Percentiles rank a stretch among this genome's conserved stretches.
Evolutionary conservation across 2,797 vertebrate species (phyloP).

Genomic region (Cephalopachus bancanus): DNA sequence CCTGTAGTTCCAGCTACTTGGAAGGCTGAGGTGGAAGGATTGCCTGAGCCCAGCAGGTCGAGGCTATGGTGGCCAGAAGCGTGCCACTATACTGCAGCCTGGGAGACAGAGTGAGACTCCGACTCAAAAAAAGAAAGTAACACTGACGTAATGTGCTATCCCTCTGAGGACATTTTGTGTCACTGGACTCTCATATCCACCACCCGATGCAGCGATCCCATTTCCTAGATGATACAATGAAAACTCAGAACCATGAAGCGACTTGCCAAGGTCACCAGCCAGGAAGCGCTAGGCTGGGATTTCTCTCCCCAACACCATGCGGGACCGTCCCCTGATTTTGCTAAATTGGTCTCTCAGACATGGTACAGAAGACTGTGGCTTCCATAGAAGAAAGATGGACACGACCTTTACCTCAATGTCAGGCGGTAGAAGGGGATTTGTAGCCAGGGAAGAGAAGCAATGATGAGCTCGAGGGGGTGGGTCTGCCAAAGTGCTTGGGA

Average conservation of each 20-base stretch:
- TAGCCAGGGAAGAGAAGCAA: not conserved
- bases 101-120: too few relatives aligned
- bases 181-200: not conserved
- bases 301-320: not conserved
- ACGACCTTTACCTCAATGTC: not conserved
- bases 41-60: too few relatives aligned
- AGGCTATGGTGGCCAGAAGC: too few relatives aligned
- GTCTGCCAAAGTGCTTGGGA: not conserved
- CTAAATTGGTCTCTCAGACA: not conserved
- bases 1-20: too few relatives aligned
- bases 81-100: too few relatives aligned
- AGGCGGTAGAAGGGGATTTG: not conserved
- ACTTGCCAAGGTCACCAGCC: not conserved
- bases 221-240: not conserved
- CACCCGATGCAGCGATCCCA: too few relatives aligned
- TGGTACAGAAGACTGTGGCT: not conserved
- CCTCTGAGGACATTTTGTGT: not conserved
- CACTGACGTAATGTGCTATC: not conserved
- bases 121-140: too few relatives aligned
- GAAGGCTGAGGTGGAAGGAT: too few relatives aligned
- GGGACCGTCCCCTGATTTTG: not conserved
- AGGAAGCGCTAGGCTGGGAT: not conserved
- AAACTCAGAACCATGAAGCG: not conserved
- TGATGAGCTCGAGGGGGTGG: not conserved
- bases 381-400: not conserved